phyloP scores from a whole-genome alignment of 2,888 invertebrate species.

The Spisula subtruncata region DNA sequence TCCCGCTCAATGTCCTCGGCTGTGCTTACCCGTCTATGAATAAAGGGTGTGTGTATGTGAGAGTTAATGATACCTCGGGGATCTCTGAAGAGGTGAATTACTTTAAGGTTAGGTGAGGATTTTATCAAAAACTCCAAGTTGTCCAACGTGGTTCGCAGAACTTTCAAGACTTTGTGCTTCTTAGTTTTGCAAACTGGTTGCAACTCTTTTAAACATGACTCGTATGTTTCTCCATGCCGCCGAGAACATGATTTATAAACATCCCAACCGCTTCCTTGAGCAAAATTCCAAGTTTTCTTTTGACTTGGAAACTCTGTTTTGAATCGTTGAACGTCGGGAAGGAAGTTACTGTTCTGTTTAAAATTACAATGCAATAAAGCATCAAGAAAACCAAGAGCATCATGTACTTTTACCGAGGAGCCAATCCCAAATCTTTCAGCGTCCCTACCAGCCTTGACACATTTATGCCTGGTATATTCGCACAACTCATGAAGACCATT shows the following conservation, averaged over 20 bases:
- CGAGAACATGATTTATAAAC: conserved; percentile 13
- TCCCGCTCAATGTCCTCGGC: not conserved
- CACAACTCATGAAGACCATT: not conserved
- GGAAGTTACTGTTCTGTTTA: not conserved
- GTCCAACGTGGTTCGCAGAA: conserved; percentile 35
- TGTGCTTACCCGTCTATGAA: not conserved
- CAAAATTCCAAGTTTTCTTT: conserved; percentile 19
- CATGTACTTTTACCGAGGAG: not conserved
- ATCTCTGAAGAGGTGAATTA: conserved; percentile 52
- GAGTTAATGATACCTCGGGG: conserved; percentile 51
- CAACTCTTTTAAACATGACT: conserved; percentile 1
- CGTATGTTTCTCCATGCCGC: not conserved
- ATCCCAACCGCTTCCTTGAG: conserved; percentile 2
- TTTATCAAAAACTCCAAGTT: conserved; percentile 37
- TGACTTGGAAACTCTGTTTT: conserved; percentile 13
- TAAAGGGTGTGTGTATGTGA: conserved; percentile 29
- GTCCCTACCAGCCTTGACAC: not conserved
- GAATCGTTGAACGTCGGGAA: conserved; percentile 10
- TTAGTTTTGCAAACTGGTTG: conserved; percentile 28
- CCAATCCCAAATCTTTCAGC: not conserved
- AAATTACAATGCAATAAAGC: conserved; percentile 18
- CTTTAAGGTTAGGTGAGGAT: conserved; percentile 28
- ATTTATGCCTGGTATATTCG: not conserved
- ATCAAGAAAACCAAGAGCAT: not conserved
- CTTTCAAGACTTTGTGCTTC: conserved; percentile 42